These are phyloP conservation scores for Carabus problematicus DNA, from an alignment of 2,888 invertebrate genomes.

Conservation along the genomic window DNA sequence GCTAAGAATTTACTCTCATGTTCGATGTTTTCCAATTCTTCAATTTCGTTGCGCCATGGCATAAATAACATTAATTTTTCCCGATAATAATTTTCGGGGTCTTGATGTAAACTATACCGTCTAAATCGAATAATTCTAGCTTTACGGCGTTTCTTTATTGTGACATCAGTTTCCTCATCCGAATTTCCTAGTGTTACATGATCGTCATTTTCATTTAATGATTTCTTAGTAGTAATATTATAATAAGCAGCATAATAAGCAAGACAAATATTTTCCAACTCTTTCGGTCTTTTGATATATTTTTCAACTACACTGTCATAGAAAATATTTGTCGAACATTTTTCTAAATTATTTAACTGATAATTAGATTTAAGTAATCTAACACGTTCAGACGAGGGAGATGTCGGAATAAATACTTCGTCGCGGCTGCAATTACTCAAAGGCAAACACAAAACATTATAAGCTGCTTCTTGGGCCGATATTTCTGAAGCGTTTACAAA, in stretches of 20 bases:
- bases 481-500: constrained; percentile 10
- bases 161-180: background rate
- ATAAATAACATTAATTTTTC: constrained; percentile 48
- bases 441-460: background rate
- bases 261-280: constrained; percentile 1
- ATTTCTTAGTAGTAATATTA: background rate
- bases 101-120: constrained; percentile 37
- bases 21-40: constrained; percentile 41
- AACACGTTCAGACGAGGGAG: background rate
- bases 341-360: constrained; percentile 7
- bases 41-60: constrained; percentile 47
- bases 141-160: background rate
- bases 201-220: background rate
- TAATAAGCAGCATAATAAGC: background rate
- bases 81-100: constrained; percentile 45
- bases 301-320: background rate
- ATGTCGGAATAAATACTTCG: background rate
- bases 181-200: background rate
- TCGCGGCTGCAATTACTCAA: background rate
- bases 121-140: constrained; percentile 42
- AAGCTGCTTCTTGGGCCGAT: constrained; percentile 14
- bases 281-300: background rate
- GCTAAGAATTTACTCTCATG: constrained; percentile 15
- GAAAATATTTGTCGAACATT: background rate
- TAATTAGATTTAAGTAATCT: background rate